Evolutionary conservation across 1,140 invertebrate genomes (phyloP).

Genomic region (Formica exsecta): DNA sequence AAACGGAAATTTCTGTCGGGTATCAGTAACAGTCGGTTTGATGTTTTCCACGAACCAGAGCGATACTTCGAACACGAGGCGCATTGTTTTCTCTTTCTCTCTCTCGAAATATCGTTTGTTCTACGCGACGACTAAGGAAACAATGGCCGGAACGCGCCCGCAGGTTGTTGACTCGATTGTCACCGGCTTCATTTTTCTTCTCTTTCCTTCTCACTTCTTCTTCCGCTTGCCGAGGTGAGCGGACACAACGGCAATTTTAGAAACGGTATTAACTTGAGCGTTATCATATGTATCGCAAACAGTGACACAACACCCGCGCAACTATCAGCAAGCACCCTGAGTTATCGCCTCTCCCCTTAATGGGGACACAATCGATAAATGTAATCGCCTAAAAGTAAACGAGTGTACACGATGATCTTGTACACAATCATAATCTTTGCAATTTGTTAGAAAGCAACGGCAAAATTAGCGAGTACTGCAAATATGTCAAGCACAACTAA

Average conservation of each 20-base stretch:
- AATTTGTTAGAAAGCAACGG: conserved; percentile 69
- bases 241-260: conserved; percentile 39
- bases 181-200: conserved; percentile 71
- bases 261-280: conserved; percentile 44
- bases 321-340: background rate
- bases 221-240: conserved; percentile 38
- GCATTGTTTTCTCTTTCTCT: conserved; percentile 78
- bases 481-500: conserved; percentile 76
- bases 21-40: conserved; percentile 66
- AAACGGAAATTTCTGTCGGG: conserved; percentile 50
- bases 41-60: conserved; percentile 67
- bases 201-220: conserved; percentile 52
- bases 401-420: conserved; percentile 51
- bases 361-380: conserved; percentile 59
- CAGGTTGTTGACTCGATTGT: conserved; percentile 81
- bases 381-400: conserved; percentile 64
- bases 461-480: conserved; percentile 73
- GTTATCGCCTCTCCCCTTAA: conserved; percentile 22
- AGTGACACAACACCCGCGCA: background rate
- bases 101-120: conserved; percentile 77
- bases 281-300: conserved; percentile 35
- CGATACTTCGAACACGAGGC: conserved; percentile 67
- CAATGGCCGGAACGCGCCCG: conserved; percentile 77
- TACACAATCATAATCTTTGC: conserved; percentile 70
- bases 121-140: conserved; percentile 69